Percentiles rank a stretch among this genome's conserved stretches.
These are phyloP conservation scores for Chelonoidis abingdonii DNA, from an alignment of 2,113 vertebrate species.

Conservation along the genomic window DNA sequence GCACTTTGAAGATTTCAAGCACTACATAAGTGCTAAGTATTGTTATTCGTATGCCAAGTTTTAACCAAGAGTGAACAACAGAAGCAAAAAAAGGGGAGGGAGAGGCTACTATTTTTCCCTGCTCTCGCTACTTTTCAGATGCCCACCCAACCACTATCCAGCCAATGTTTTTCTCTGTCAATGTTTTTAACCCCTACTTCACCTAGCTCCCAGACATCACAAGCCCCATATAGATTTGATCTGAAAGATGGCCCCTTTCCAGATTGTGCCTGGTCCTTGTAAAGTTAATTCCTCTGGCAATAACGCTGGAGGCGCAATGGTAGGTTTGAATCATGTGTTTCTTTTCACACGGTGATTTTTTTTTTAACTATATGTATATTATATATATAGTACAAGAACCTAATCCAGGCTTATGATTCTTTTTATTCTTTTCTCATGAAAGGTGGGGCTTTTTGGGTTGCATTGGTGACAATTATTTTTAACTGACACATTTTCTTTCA, in stretches of 20 bases:
- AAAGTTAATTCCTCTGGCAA: constrained; percentile 68
- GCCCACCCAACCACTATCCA: constrained; percentile 50
- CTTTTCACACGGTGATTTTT: constrained; percentile 70
- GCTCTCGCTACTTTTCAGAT: constrained; percentile 1
- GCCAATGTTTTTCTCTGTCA: constrained; percentile 50
- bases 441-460: constrained; percentile 55
- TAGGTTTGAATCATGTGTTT: constrained; percentile 62
- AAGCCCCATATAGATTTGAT: constrained; percentile 48
- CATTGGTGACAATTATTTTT: constrained; percentile 58
- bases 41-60: constrained; percentile 45
- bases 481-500: constrained; percentile 52
- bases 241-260: constrained; percentile 50
- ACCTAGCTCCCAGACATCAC: constrained; percentile 53
- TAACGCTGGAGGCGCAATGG: constrained; percentile 58
- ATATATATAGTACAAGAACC: constrained; percentile 64
- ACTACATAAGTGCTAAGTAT: constrained; percentile 53
- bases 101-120: background rate
- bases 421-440: constrained; percentile 73
- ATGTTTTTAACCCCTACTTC: constrained; percentile 22
- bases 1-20: constrained; percentile 62
- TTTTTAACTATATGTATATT: constrained; percentile 28
- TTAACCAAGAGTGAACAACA: background rate
- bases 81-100: background rate
- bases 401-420: constrained; percentile 75
- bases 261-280: constrained; percentile 63